Conservation (phyloP, 2,113 vertebrate species). For the Anser brachyrhynchus region DNA sequence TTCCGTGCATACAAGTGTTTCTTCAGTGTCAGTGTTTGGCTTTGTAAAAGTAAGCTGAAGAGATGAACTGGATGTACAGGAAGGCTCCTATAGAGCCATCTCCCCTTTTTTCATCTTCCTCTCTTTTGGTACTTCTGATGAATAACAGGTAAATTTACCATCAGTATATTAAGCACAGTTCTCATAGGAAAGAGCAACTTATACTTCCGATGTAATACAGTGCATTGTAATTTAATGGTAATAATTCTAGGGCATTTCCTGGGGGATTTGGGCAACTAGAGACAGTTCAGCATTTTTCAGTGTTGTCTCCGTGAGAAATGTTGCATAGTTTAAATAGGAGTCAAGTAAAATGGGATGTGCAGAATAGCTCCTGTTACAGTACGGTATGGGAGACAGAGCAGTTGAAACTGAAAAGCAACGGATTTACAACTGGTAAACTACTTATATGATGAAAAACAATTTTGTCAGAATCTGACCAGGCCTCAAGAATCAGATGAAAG, state of each 20-base stretch:
- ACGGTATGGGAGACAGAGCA: neutral
- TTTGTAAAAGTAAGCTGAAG: neutral
- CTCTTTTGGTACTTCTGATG: neutral
- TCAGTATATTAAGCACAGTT: neutral
- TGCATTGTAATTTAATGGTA: neutral
- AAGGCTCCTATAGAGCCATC: neutral
- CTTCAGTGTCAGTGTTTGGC: neutral
- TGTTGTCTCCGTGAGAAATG: neutral
- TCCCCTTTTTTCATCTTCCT: neutral
- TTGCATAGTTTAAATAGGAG: neutral
- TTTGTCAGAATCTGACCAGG: neutral
- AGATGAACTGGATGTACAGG: neutral
- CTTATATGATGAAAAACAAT: neutral
- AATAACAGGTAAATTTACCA: neutral
- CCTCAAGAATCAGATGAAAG: neutral
- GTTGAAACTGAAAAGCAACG: neutral
- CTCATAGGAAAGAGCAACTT: neutral
- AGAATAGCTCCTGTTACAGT: neutral
- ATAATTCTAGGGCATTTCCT: neutral
- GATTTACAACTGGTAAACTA: neutral
- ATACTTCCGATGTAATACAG: neutral
- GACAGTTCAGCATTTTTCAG: neutral
- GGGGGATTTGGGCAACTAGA: neutral
- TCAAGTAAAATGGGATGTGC: neutral
- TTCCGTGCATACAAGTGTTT: neutral